A percentile compares a stretch with the other conserved stretches of the same genome.
Conservation (phyloP, 2,888 invertebrate species). For the Andrena hattorfiana region DNA sequence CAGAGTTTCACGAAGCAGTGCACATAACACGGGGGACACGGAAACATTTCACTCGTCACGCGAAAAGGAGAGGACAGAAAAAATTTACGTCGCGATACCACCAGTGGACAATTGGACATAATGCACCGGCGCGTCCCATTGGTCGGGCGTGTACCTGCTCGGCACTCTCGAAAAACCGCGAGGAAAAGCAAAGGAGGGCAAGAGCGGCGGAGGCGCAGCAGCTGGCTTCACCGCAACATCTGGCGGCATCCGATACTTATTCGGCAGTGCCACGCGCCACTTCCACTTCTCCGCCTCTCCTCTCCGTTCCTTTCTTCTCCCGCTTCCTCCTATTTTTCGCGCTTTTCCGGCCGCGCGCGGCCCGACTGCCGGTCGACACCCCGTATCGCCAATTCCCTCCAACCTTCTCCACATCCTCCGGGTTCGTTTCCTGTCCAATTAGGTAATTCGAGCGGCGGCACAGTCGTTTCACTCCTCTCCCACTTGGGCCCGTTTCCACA, state of each 20-base stretch:
- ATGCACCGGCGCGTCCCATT: constrained; percentile 20
- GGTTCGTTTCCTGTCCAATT: constrained; percentile 36
- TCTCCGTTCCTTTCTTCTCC: constrained; percentile 53
- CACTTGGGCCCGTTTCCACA: not conserved
- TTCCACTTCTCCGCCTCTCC: constrained; percentile 74
- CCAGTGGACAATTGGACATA: constrained; percentile 66
- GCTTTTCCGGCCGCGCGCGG: too few relatives aligned
- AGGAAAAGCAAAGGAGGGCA: constrained; percentile 74
- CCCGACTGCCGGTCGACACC: constrained; percentile 16
- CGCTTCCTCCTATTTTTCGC: constrained; percentile 56
- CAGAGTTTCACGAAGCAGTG: too few relatives aligned
- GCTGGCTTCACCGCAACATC: constrained; percentile 80
- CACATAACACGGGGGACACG: not conserved
- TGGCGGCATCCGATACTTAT: constrained; percentile 80
- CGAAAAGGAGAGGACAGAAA: constrained; percentile 9
- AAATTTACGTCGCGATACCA: constrained; percentile 47
- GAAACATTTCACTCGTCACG: constrained; percentile 10
- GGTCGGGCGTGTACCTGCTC: constrained; percentile 62
- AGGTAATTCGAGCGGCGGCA: constrained; percentile 3
- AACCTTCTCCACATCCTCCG: constrained; percentile 17
- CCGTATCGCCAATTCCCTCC: not conserved
- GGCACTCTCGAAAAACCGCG: constrained; percentile 70
- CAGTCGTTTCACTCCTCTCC: constrained; percentile 1
- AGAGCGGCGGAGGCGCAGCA: constrained; percentile 70
- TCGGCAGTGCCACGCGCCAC: constrained; percentile 82